Conservation (phyloP, 1,140 invertebrate species). For the Bombus picipes region DNA sequence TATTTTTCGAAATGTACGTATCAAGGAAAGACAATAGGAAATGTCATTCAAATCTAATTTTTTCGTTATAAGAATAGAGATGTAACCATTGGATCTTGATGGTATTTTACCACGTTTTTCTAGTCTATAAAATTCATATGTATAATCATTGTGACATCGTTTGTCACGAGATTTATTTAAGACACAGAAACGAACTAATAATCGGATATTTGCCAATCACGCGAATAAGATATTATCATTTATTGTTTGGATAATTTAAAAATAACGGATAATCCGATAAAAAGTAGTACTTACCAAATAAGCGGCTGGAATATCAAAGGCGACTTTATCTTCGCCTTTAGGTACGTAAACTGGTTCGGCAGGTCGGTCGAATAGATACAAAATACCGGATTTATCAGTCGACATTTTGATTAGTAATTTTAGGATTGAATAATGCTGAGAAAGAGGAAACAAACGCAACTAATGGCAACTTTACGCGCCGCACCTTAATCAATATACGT, state of each 20-base stretch:
- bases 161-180: no score
- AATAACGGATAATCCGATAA: neutral
- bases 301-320: conserved; percentile 85
- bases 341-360: conserved; percentile 88
- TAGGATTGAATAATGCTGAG: neutral
- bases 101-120: neutral
- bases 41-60: neutral
- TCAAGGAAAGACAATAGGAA: neutral
- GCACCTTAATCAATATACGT: neutral
- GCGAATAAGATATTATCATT: no score
- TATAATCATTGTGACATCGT: no score
- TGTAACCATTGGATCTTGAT: neutral
- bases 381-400: conserved; percentile 71
- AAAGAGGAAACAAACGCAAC: neutral
- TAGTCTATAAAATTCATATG: neutral
- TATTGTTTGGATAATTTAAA: neutral
- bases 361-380: conserved; percentile 89
- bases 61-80: neutral
- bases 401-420: conserved; percentile 51
- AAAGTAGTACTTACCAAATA: conserved; percentile 81
- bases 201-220: no score
- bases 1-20: neutral
- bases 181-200: no score
- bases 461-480: neutral
- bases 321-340: conserved; percentile 85